A percentile compares a stretch with the other conserved stretches of the same genome.
These are phyloP conservation scores for Semicossyphus pulcher DNA, from an alignment of 2,113 vertebrate genomes.

Conservation along the genomic window DNA sequence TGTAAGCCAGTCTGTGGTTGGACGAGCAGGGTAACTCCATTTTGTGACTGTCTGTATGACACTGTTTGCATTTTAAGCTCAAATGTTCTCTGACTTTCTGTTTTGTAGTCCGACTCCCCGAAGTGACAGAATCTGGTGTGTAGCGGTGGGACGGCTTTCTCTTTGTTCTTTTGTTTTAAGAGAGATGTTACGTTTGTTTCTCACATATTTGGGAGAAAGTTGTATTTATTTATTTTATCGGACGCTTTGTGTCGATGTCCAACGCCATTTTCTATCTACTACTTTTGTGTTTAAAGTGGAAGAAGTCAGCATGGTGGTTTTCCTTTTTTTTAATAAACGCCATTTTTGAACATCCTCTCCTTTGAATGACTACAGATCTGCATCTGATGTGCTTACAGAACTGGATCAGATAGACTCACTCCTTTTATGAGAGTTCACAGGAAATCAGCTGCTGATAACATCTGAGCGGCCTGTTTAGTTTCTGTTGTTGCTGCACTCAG, in stretches of 20 bases:
- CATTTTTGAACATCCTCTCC: slow-evolving; percentile 82
- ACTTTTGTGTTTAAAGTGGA: slow-evolving; percentile 64
- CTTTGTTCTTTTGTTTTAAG: slow-evolving; percentile 31
- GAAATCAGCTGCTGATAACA: slow-evolving; percentile 1
- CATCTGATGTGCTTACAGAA: not conserved
- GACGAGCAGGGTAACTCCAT: slow-evolving; percentile 23
- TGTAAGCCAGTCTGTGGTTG: slow-evolving; percentile 11
- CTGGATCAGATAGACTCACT: not conserved
- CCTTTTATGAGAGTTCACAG: not conserved
- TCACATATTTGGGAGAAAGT: slow-evolving; percentile 31
- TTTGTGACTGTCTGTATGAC: not conserved
- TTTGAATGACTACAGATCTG: slow-evolving; percentile 47
- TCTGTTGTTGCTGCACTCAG: not conserved
- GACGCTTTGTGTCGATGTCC: slow-evolving; percentile 55
- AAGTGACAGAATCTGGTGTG: slow-evolving; percentile 34
- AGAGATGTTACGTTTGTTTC: slow-evolving; percentile 27
- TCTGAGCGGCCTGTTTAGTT: not conserved
- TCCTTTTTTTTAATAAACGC: slow-evolving; percentile 78
- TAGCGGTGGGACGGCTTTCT: slow-evolving; percentile 26
- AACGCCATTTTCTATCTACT: slow-evolving; percentile 64
- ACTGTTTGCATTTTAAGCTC: slow-evolving; percentile 10
- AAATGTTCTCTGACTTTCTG: slow-evolving; percentile 23
- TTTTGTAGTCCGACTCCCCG: slow-evolving; percentile 11
- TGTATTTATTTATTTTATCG: slow-evolving; percentile 68
- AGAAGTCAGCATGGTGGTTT: slow-evolving; percentile 73